Base-by-base conservation (phyloP, 2,113 vertebrate species). In the Vulpes lagopus region DNA sequence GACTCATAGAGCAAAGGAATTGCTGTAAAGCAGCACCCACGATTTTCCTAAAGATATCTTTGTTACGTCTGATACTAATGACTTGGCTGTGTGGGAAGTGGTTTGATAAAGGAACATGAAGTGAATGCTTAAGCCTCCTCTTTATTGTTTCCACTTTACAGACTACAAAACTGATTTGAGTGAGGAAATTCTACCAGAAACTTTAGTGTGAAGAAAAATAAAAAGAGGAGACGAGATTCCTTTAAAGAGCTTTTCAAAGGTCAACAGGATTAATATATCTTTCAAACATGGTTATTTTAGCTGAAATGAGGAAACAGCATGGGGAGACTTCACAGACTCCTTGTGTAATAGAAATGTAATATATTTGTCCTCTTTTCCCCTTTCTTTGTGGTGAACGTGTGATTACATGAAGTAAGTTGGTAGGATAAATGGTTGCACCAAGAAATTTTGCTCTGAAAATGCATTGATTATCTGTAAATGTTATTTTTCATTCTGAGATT, bases 201-300 rank as follows among this genome's bases (percentile, higher is more conserved):
- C 85, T 96, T 94, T 57, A 89, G 62, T 81, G 92, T 38, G 59
- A 78, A 16, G 69, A 53, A 89, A 92, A 89, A 69, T 71, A 79
- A 11, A 65, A 64, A 89, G 71, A 5, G 92, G 53, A 85, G 8
- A 22, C 7, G 22, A 85, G 73, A 67, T 84, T 14, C 20, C 49
- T n/a, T 67, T 80, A 92, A 89, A 89, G 87, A 93, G 85, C 80
- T 93, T 86, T 81, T 79, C 59, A 95, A 97, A 96, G 89, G 79
- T 97, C 95, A 96, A 73, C 89, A 96, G 76, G 91, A 93, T 96
- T 97, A 95, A 95, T 96, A 89, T 59, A 64, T 43, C 67, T 89
- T 94, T 71, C 84, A 59, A 95, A 95, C 86, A 92, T 53, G 43
- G 89, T 98, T 97, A 97, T 97, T 97, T 96, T 96, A 94, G 67